Conservation (phyloP, 2,113 vertebrate genomes). For the Anoura caudifer region DNA sequence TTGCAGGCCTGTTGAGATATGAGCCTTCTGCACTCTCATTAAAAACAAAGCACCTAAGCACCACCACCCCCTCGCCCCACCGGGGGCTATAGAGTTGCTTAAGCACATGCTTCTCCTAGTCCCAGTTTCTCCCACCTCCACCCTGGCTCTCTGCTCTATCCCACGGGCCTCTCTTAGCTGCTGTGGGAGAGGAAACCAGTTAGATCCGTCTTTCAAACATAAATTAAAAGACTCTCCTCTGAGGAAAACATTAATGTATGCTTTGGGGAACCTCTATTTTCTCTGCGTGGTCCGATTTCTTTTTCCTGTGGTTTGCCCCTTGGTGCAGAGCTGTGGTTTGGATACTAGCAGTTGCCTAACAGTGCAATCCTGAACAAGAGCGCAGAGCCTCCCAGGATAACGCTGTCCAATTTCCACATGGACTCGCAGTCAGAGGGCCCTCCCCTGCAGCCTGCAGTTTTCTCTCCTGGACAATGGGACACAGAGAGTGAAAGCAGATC, state of each 20-base stretch:
- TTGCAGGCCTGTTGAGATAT: not conserved
- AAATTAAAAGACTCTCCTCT: not conserved
- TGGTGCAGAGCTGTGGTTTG: not conserved
- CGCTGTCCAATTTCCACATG: not conserved
- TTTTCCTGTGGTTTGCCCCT: slow-evolving; percentile 12
- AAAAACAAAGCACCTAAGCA: not conserved
- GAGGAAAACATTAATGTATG: not conserved
- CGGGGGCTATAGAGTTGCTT: not conserved
- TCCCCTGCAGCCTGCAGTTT: not conserved
- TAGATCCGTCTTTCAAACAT: not conserved
- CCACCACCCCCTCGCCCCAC: not conserved
- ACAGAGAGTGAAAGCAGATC: slow-evolving; percentile 46
- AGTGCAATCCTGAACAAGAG: not conserved
- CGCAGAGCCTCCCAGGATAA: not conserved
- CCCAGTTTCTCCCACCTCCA: not conserved
- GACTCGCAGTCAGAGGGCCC: not conserved
- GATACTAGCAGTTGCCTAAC: not conserved
- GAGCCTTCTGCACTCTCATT: not conserved
- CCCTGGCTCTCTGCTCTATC: not conserved
- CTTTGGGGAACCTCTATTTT: not conserved
- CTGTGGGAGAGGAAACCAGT: not conserved
- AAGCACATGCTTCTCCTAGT: not conserved
- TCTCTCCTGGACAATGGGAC: not conserved
- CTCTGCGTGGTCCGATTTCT: not conserved
- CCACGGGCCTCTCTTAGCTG: not conserved